Evolutionary conservation across 2,888 invertebrate genomes (phyloP).

Genomic region (Callosobruchus maculatus): DNA sequence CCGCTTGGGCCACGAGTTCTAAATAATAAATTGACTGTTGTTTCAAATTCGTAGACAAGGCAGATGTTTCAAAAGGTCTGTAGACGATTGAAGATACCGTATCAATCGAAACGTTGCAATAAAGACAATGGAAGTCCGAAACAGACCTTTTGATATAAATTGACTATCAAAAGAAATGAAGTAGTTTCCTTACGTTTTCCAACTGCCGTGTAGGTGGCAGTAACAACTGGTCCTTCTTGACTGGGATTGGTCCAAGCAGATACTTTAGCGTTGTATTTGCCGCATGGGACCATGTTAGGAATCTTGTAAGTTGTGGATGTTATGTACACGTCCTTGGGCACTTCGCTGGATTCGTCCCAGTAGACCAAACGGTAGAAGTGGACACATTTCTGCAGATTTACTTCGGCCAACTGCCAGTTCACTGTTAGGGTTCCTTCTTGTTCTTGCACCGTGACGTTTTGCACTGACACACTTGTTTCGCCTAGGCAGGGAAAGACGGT

Average conservation of each 20-base stretch:
- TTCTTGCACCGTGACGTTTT: not conserved
- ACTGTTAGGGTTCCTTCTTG: not conserved
- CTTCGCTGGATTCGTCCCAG: not conserved
- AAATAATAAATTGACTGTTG: too few species aligned
- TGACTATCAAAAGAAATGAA: too few species aligned
- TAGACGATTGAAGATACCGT: too few species aligned
- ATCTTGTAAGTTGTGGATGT: not conserved
- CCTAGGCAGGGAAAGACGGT: not conserved
- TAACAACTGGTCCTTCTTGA: not conserved
- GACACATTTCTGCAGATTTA: not conserved
- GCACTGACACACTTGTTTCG: not conserved
- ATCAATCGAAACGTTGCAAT: too few species aligned
- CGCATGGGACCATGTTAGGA: not conserved
- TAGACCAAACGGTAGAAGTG: not conserved
- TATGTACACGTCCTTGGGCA: not conserved
- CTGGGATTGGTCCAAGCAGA: not conserved
- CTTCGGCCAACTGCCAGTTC: not conserved
- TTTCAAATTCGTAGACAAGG: too few species aligned
- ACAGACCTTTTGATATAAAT: too few species aligned
- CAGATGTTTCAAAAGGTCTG: too few species aligned
- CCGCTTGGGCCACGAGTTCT: too few species aligned
- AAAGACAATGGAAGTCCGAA: too few species aligned
- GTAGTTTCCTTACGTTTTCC: not conserved
- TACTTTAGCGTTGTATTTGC: not conserved
- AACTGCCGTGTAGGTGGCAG: not conserved